These are phyloP conservation scores for Empis stercorea DNA, from an alignment of 2,888 invertebrate species.

Conservation along the genomic window DNA sequence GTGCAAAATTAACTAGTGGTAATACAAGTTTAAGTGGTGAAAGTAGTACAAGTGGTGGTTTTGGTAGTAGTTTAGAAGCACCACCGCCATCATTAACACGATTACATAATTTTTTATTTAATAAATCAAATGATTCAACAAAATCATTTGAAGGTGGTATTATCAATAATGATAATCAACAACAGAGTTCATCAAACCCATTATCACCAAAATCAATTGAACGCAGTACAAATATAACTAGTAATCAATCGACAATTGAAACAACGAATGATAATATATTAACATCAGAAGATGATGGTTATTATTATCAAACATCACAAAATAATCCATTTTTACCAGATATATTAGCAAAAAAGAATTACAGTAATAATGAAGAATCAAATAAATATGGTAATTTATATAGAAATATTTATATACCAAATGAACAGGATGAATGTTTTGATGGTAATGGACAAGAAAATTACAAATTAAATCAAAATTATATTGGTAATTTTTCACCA, in stretches of 20 bases:
- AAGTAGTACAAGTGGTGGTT: not conserved
- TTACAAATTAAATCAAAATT: no score
- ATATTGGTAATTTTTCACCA: not conserved
- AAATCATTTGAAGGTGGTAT: slow-evolving; percentile 5
- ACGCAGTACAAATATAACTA: slow-evolving; percentile 12
- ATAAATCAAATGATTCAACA: slow-evolving; percentile 10
- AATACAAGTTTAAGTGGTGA: not conserved
- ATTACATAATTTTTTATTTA: slow-evolving; percentile 32
- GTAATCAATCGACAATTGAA: slow-evolving; percentile 7
- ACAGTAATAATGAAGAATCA: slow-evolving; percentile 15
- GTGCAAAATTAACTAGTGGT: not conserved
- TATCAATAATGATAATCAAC: not conserved
- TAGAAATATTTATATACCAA: not conserved
- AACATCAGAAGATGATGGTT: slow-evolving; percentile 10
- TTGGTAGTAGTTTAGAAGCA: slow-evolving; percentile 13
- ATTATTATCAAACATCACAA: slow-evolving; percentile 32
- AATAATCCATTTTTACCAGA: slow-evolving; percentile 35
- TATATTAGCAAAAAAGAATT: slow-evolving; percentile 32
- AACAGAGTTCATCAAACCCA: no score
- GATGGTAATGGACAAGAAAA: no score
- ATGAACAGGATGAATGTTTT: not conserved
- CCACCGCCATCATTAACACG: slow-evolving; percentile 25
- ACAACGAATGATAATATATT: not conserved
- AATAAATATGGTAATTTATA: not conserved
- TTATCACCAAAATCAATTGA: not conserved